Conservation (phyloP, 1,140 invertebrate genomes). For the Apis laboriosa region DNA sequence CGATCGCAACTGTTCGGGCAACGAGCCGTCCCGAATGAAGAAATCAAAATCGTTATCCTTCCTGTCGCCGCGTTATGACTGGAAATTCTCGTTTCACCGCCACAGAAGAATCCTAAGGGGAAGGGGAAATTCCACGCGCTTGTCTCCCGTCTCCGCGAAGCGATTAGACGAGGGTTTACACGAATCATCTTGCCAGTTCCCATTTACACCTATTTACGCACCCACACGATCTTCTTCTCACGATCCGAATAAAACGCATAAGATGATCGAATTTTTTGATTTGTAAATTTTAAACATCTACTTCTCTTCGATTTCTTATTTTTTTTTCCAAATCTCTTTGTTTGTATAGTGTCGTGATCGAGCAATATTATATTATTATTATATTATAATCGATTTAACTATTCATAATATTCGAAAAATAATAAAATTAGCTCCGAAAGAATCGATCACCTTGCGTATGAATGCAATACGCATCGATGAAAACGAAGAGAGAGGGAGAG, state of each 20-base stretch:
- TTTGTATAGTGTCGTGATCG: too few relatives aligned
- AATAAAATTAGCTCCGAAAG: too few relatives aligned
- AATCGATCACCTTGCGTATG: too few relatives aligned
- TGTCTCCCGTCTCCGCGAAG: conserved; percentile 13
- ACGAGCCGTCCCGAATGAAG: not conserved
- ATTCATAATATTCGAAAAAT: too few relatives aligned
- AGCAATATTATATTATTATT: too few relatives aligned
- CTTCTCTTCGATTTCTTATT: too few relatives aligned
- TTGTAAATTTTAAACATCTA: too few relatives aligned
- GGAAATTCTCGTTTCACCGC: not conserved
- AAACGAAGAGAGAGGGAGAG: not conserved
- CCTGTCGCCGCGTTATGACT: not conserved
- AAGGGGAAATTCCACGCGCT: not conserved
- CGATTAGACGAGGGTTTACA: conserved; percentile 47
- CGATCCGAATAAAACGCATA: not conserved
- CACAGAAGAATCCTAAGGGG: too few relatives aligned
- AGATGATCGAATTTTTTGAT: too few relatives aligned
- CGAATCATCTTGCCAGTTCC: conserved; percentile 50
- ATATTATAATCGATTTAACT: too few relatives aligned
- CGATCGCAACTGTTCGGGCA: not conserved
- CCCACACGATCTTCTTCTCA: conserved; percentile 52
- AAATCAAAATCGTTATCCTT: not conserved
- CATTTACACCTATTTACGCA: conserved; percentile 65
- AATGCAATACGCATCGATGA: not conserved
- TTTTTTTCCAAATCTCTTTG: too few relatives aligned